Percentiles rank a stretch among this genome's conserved stretches.
Evolutionary conservation across 2,888 invertebrate genomes (phyloP).

Genomic region (Temnothorax unifasciatus): DNA sequence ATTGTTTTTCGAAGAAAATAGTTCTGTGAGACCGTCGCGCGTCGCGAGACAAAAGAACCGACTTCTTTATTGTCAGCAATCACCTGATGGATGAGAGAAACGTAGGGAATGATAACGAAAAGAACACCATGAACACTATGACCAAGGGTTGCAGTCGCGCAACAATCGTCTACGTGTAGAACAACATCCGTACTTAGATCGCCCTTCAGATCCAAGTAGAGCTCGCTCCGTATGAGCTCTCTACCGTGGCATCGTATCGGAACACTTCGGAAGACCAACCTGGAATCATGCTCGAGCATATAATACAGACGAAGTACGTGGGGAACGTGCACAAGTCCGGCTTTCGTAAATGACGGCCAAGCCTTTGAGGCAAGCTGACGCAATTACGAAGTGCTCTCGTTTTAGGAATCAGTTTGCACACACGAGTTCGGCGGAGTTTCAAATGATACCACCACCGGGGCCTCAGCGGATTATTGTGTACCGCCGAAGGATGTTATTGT

Average conservation of each 20-base stretch:
- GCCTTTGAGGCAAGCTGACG: slow-evolving; percentile 46
- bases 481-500: neutral
- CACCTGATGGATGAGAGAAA: slow-evolving; percentile 52
- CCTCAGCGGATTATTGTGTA: neutral
- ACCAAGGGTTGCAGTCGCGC: slow-evolving; percentile 73
- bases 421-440: slow-evolving; percentile 35
- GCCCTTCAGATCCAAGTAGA: slow-evolving; percentile 73
- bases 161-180: slow-evolving; percentile 78
- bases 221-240: slow-evolving; percentile 44
- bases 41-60: slow-evolving; percentile 20
- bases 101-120: slow-evolving; percentile 42
- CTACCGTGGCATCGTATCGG: slow-evolving; percentile 63
- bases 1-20: slow-evolving; percentile 45
- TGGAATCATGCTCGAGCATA: slow-evolving; percentile 71
- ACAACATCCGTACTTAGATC: slow-evolving; percentile 79
- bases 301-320: slow-evolving; percentile 57
- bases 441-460: slow-evolving; percentile 4
- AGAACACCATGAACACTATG: slow-evolving; percentile 13
- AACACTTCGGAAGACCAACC: slow-evolving; percentile 62
- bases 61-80: slow-evolving; percentile 38
- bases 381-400: slow-evolving; percentile 46
- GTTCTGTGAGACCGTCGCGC: slow-evolving; percentile 32
- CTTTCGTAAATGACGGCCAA: slow-evolving; percentile 32
- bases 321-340: slow-evolving; percentile 23
- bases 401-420: slow-evolving; percentile 40